phyloP scores from a whole-genome alignment of 2,797 vertebrate species.

The Danio choprae region DNA sequence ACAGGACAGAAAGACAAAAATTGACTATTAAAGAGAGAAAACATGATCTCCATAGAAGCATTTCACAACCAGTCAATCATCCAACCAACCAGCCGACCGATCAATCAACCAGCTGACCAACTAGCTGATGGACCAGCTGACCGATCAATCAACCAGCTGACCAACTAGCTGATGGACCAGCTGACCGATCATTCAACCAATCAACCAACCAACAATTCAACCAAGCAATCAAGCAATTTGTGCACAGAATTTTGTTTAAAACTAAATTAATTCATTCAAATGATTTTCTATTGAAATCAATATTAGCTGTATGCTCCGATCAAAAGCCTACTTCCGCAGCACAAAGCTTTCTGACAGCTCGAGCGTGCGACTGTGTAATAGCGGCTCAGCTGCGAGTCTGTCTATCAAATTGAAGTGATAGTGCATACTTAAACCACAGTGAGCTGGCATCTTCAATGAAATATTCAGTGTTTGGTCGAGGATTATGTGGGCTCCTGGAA shows the following conservation, averaged over 20 bases:
- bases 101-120: too few species aligned
- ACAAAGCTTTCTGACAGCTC: conserved; percentile 35
- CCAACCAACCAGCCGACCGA: too few species aligned
- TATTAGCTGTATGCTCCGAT: not conserved
- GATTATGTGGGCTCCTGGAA: conserved; percentile 71
- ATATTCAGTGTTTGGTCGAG: conserved; percentile 82
- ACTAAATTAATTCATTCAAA: too few species aligned
- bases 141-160: too few species aligned
- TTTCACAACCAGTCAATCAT: too few species aligned
- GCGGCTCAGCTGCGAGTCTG: conserved; percentile 51
- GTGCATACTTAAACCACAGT: conserved; percentile 61
- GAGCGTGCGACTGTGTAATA: conserved; percentile 41
- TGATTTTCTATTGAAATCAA: not conserved
- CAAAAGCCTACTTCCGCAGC: conserved; percentile 1
- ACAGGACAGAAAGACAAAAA: too few species aligned
- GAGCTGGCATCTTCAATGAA: conserved; percentile 70
- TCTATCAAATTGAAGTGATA: conserved; percentile 54
- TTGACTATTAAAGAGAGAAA: too few species aligned
- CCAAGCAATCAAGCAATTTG: not conserved
- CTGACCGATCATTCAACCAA: not conserved
- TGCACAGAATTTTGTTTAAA: too few species aligned
- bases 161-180: too few species aligned
- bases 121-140: too few species aligned
- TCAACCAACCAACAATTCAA: not conserved
- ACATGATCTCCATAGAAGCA: too few species aligned